Conservation (phyloP, 2,113 vertebrate genomes). For the Saccopteryx leptura region DNA sequence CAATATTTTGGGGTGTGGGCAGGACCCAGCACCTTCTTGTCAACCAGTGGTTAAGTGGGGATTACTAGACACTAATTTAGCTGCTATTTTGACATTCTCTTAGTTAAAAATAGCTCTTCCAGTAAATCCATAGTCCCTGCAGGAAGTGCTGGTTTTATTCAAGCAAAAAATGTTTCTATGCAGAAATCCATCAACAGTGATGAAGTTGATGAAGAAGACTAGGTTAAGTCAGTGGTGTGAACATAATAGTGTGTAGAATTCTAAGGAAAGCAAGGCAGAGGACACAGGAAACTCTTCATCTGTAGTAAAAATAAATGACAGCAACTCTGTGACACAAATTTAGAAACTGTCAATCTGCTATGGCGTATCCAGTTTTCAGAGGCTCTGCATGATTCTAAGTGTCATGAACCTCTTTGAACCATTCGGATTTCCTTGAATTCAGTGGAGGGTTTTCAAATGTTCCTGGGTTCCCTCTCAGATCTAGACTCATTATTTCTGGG, state of each 20-base stretch:
- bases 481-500: background rate
- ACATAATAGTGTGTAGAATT: background rate
- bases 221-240: background rate
- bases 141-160: background rate
- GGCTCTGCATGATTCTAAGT: background rate
- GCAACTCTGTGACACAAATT: background rate
- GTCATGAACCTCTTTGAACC: background rate
- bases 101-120: conserved; percentile 34
- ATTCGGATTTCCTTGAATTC: background rate
- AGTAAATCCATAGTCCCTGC: background rate
- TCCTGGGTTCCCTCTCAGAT: background rate
- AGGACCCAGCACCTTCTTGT: background rate
- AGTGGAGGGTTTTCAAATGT: background rate
- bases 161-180: conserved; percentile 11
- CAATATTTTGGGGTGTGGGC: background rate
- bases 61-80: background rate
- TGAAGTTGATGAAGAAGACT: background rate
- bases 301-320: background rate
- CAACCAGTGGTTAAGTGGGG: background rate
- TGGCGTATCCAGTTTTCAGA: background rate
- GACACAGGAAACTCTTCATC: background rate
- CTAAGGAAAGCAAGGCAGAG: background rate
- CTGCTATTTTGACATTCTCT: background rate
- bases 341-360: background rate
- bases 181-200: background rate